phyloP scores from a whole-genome alignment of 2,113 vertebrate species.

The Etia nguti region DNA sequence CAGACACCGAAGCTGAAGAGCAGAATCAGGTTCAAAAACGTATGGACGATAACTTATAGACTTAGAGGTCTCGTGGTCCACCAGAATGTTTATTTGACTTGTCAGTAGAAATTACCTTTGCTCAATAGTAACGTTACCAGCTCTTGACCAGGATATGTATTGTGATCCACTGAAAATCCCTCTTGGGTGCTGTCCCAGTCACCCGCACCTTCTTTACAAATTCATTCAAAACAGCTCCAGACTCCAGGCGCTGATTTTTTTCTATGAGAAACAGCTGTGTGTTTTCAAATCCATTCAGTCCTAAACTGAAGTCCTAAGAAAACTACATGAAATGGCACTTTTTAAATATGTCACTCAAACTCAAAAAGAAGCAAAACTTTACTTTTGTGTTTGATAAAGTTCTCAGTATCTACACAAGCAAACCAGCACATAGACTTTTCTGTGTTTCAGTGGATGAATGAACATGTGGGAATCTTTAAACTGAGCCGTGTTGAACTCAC shows the following conservation, averaged over 20 bases:
- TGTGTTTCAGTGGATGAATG: background rate
- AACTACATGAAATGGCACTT: background rate
- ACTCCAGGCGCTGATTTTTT: background rate
- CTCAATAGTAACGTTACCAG: background rate
- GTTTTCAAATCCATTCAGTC: background rate
- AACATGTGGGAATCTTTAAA: conserved; percentile 33
- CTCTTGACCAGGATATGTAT: conserved; percentile 1
- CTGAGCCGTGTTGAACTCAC: conserved; percentile 33
- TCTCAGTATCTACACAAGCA: background rate
- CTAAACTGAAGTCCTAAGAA: background rate
- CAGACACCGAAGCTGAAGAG: background rate
- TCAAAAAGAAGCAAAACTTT: background rate
- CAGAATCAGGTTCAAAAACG: background rate
- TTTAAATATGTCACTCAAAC: background rate
- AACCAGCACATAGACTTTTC: background rate
- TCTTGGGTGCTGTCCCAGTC: conserved; percentile 6
- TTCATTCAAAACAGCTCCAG: background rate
- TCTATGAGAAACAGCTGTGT: background rate
- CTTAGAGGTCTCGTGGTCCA: conserved; percentile 1
- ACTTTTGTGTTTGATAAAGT: background rate
- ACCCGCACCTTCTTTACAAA: background rate
- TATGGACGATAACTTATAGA: background rate
- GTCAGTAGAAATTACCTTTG: conserved; percentile 3
- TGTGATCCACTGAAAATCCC: conserved; percentile 2
- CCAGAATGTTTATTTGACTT: conserved; percentile 45